Base-by-base conservation (phyloP, 2,888 invertebrate species). In the Pollenia angustigena region DNA sequence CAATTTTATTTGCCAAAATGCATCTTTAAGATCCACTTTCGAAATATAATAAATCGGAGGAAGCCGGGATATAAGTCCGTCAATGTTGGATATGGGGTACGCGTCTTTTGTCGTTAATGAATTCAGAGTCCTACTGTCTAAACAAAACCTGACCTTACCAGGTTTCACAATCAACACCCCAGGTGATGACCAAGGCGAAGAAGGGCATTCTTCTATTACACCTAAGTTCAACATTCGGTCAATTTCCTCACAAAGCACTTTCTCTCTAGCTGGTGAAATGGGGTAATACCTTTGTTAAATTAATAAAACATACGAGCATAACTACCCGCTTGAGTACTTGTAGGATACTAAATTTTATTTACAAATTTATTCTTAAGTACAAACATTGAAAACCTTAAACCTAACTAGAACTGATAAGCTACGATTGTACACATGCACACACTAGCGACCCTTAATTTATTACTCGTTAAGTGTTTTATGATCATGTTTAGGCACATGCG, bases 1-100 rank as follows among this genome's bases (percentile, higher is more conserved):
- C 18, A 46, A 46, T 66, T 66, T 66, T 12, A 66, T 66, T 23
- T 66, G 64, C 64, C 64, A 66, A 66, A 66, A 66, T n/a, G 23
- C 23, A 23, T 23, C 23, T 23, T 23, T 23, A 23, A 23, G 14
- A 52, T 75, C 75, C 9, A 62, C 60, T 18, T 62, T 75, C 3
- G 75, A 62, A 50, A 75, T 75, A 16, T 42, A 75, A 16, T 40
- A 75, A 62, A 62, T 62, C 62, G 62, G 75, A 62, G 62, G 75
- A 75, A 60, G 75, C 23, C 75, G 50, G 4, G 75, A 60, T 18
- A 75, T 75, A 4, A 64, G 48, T 62, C 48, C 62, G 50, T 75
- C 40, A 16, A 75, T 75, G 16, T 75, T 75, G 0, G 74, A 40
- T 11, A 72, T 46, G 23, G 23, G 23, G 23, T 23, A 23, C 23